Evolutionary conservation across 2,888 invertebrate genomes (phyloP).

Genomic region (Mythimna pallens): DNA sequence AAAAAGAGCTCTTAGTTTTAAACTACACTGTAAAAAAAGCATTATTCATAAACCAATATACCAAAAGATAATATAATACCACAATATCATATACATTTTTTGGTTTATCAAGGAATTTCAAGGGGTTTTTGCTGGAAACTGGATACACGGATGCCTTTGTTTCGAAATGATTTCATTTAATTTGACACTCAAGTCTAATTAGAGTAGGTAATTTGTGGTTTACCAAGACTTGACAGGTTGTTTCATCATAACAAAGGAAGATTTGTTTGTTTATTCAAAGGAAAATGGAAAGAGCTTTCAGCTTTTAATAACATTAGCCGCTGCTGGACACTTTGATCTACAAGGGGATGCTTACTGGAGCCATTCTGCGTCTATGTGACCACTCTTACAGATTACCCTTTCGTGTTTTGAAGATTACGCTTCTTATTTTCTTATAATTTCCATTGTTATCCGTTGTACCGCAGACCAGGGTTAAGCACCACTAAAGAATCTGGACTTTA

Average conservation of each 20-base stretch:
- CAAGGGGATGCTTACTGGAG: background rate
- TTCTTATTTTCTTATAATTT: background rate
- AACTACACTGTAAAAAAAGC: constrained; percentile 36
- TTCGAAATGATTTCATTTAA: constrained; percentile 22
- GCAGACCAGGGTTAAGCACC: too few species aligned
- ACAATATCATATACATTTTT: constrained; percentile 3
- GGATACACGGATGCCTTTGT: constrained; percentile 13
- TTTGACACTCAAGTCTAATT: constrained; percentile 30
- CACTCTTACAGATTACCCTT: background rate
- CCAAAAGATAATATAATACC: background rate
- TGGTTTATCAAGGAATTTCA: background rate
- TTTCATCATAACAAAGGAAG: constrained; percentile 36
- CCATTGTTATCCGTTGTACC: too few species aligned
- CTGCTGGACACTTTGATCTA: background rate
- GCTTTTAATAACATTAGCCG: constrained; percentile 28
- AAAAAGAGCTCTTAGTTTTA: constrained; percentile 33
- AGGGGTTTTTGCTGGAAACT: background rate
- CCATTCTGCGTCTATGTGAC: background rate
- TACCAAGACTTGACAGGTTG: constrained; percentile 24
- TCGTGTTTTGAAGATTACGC: background rate
- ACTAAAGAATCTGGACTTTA: too few species aligned
- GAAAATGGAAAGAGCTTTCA: constrained; percentile 20
- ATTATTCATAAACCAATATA: constrained; percentile 39
- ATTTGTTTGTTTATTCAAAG: constrained; percentile 27
- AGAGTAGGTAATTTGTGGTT: constrained; percentile 13